Percentiles rank a stretch among this genome's conserved stretches.
phyloP scores from a whole-genome alignment of 2,888 invertebrate species.

The Eupithecia exiguata region DNA sequence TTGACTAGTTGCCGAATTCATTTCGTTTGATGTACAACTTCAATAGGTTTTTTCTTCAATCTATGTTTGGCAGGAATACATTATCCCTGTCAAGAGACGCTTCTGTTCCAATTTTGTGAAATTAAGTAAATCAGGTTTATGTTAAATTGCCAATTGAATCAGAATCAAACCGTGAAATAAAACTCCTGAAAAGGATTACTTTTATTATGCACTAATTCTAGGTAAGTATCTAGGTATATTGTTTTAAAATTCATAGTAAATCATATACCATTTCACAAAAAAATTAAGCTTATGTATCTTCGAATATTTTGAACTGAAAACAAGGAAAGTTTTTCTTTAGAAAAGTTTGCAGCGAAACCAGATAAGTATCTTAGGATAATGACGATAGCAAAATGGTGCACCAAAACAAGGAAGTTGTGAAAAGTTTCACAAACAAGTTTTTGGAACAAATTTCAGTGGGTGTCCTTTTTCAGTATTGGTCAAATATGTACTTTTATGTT shows the following conservation, averaged over 20 bases:
- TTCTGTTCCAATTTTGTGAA: background rate
- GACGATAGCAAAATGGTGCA: conserved; percentile 4
- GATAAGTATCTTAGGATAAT: background rate
- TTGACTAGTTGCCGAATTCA: conserved; percentile 18
- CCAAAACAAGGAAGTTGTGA: background rate
- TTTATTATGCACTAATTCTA: background rate
- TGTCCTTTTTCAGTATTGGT: background rate
- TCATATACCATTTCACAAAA: background rate
- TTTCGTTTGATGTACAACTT: conserved; percentile 14
- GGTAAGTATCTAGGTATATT: background rate
- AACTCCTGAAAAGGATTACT: background rate
- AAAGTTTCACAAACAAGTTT: conserved; percentile 8
- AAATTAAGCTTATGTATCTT: background rate
- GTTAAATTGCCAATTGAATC: conserved; percentile 1
- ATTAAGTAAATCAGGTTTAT: background rate
- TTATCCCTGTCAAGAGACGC: background rate
- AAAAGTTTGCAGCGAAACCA: conserved; percentile 13
- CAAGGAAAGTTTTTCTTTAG: background rate
- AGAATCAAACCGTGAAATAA: background rate
- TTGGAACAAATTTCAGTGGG: background rate
- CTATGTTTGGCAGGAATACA: conserved; percentile 6
- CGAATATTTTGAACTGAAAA: background rate
- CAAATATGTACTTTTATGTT: conserved; percentile 1
- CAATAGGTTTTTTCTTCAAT: conserved; percentile 11
- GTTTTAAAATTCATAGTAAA: background rate